Percentiles rank a stretch among this genome's conserved stretches.
Conservation (phyloP, 2,113 vertebrate species). For the Ceyx cyanopectus region DNA sequence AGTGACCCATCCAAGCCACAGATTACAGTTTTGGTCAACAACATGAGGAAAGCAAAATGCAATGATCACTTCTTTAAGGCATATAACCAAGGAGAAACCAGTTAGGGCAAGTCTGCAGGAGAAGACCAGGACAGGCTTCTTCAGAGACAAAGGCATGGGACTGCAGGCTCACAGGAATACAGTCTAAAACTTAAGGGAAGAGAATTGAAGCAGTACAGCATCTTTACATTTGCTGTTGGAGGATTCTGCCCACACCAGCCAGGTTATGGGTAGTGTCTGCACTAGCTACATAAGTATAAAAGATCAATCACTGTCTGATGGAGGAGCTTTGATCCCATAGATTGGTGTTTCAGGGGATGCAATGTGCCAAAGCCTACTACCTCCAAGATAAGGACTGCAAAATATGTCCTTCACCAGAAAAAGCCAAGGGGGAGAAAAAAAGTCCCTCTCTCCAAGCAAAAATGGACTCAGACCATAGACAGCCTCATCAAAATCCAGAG, state of each 20-base stretch:
- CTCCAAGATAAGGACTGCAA: not conserved
- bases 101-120: not conserved
- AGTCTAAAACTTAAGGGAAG: not conserved
- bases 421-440: not conserved
- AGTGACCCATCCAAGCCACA: not conserved
- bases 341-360: not conserved
- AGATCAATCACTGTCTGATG: not conserved
- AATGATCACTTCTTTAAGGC: not conserved
- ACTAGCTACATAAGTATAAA: not conserved
- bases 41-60: not conserved
- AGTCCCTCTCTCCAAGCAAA: not conserved
- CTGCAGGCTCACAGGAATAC: not conserved
- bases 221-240: not conserved
- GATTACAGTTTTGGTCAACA: not conserved
- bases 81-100: not conserved
- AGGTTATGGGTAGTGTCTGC: not conserved
- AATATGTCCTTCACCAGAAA: not conserved
- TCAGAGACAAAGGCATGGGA: not conserved
- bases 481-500: not conserved
- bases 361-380: not conserved
- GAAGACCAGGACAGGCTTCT: not conserved
- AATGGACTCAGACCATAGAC: not conserved
- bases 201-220: not conserved
- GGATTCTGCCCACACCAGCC: not conserved
- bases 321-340: not conserved